Evolutionary conservation across 2,797 vertebrate genomes (phyloP).

Genomic region (Dromococcyx pavoninus): DNA sequence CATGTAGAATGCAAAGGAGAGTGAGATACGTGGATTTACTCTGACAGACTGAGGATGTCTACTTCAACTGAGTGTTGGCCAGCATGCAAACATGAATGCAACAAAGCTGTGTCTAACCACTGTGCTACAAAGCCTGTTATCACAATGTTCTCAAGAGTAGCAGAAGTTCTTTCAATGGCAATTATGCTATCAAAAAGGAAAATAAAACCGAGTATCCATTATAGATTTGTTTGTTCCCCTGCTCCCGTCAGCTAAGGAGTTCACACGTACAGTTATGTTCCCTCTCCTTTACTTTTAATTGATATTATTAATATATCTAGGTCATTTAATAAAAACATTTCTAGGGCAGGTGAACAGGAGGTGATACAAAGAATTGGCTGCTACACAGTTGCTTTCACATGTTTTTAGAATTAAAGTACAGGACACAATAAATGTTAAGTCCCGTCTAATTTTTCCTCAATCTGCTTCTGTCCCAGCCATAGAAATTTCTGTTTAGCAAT

Average conservation of each 20-base stretch:
- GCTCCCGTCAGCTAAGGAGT: not conserved
- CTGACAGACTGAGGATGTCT: not conserved
- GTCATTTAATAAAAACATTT: constrained; percentile 56
- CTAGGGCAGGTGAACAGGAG: constrained; percentile 42
- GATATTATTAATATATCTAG: constrained; percentile 45
- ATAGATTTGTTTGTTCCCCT: not conserved
- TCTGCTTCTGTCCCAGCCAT: not conserved
- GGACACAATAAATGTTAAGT: not conserved
- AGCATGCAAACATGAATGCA: not conserved
- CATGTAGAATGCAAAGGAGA: not conserved
- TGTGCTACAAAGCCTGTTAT: not conserved
- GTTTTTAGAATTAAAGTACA: not conserved
- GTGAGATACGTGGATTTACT: not conserved
- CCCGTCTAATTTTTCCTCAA: not conserved
- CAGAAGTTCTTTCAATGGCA: not conserved
- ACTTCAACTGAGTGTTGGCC: not conserved
- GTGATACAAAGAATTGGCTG: not conserved
- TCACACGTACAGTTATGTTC: not conserved
- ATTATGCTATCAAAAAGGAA: not conserved
- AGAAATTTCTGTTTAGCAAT: not conserved
- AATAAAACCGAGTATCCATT: not conserved
- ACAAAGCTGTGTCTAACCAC: not conserved
- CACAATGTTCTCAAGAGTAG: not conserved
- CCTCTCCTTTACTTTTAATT: constrained; percentile 22
- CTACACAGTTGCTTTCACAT: not conserved